Evolutionary conservation across 1,140 invertebrate species (phyloP).

Genomic region (Bombus huntii): DNA sequence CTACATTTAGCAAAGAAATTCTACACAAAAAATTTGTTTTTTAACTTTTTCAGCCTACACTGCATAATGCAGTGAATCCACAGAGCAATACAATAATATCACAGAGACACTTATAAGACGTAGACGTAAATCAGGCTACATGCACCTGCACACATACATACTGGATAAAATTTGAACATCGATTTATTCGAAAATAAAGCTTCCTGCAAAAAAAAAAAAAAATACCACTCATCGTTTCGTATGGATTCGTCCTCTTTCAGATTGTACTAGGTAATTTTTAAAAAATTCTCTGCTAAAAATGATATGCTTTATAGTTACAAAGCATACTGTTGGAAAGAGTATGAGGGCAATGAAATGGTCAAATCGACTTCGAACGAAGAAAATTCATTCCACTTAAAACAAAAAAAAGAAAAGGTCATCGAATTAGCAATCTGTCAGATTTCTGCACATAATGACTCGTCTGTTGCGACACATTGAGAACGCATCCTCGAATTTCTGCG

Average conservation of each 20-base stretch:
- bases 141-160: too few species aligned
- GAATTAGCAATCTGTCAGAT: neutral
- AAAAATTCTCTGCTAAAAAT: too few species aligned
- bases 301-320: too few species aligned
- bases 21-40: too few species aligned
- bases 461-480: slow-evolving; percentile 16
- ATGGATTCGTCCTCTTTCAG: neutral
- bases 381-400: neutral
- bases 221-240: neutral
- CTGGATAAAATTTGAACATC: neutral
- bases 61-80: too few species aligned
- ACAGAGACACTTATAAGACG: neutral
- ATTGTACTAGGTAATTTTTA: rapidly evolving
- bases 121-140: too few species aligned
- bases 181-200: neutral
- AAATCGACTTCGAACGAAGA: neutral
- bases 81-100: too few species aligned
- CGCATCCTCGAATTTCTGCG: slow-evolving; percentile 39
- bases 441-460: neutral
- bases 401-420: neutral
- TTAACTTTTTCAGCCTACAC: too few species aligned
- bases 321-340: too few species aligned
- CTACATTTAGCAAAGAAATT: too few species aligned
- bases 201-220: neutral
- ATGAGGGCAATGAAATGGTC: neutral